Conservation (phyloP, 2,888 invertebrate genomes). For the Metallyticus violacea region DNA sequence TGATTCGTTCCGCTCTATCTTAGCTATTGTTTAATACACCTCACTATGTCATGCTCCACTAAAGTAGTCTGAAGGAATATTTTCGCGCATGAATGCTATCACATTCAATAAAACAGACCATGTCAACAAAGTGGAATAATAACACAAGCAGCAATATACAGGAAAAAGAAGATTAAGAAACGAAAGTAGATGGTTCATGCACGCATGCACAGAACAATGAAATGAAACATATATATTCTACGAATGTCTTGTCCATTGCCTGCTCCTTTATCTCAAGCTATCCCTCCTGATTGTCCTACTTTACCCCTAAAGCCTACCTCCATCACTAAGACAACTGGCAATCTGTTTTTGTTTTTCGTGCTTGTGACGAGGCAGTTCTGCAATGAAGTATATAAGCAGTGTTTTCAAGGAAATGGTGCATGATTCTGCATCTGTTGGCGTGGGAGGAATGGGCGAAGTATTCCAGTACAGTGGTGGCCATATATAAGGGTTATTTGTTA, state of each 20-base stretch:
- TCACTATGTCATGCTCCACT: constrained; percentile 28
- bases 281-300: neutral
- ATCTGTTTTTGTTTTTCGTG: neutral
- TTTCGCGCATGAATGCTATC: neutral
- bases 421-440: neutral
- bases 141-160: neutral
- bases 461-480: neutral
- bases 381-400: neutral
- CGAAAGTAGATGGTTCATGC: neutral
- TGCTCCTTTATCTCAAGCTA: neutral
- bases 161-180: neutral
- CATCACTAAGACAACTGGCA: neutral
- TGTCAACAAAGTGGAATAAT: neutral
- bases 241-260: neutral
- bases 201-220: neutral
- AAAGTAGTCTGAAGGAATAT: constrained; percentile 1
- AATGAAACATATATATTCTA: neutral
- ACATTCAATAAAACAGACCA: too few relatives aligned
- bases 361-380: neutral
- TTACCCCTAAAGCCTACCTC: neutral
- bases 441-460: neutral
- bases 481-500: neutral
- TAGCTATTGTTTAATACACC: neutral
- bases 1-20: neutral
- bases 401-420: neutral